Conservation (phyloP, 2,888 invertebrate species). For the Drosophila longiperda region DNA sequence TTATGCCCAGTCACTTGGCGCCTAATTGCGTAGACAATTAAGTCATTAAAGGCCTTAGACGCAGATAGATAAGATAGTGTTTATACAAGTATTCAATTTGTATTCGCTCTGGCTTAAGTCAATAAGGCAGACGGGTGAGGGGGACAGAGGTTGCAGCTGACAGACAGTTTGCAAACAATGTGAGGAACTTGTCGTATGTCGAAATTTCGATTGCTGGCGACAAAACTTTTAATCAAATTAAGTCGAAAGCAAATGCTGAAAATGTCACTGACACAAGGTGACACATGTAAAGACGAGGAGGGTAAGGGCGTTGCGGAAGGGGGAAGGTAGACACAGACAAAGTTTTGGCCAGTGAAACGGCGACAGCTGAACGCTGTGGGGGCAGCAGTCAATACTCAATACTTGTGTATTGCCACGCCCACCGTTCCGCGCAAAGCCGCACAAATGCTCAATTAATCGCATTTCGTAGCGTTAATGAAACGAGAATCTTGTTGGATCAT, state of each 20-base stretch:
- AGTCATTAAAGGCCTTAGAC: constrained; percentile 55
- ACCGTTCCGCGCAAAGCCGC: constrained; percentile 39
- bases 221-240: constrained; percentile 79
- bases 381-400: constrained; percentile 49
- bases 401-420: constrained; percentile 21
- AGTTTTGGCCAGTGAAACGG: constrained; percentile 65
- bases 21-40: constrained; percentile 72
- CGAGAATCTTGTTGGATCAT: constrained; percentile 67
- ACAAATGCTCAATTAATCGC: constrained; percentile 80
- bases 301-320: background rate
- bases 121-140: background rate
- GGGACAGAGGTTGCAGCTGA: background rate
- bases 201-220: constrained; percentile 39
- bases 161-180: constrained; percentile 26
- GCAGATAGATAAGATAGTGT: constrained; percentile 20
- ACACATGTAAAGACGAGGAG: constrained; percentile 61
- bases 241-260: constrained; percentile 66
- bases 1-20: constrained; percentile 48
- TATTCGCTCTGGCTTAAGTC: constrained; percentile 40
- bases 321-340: constrained; percentile 22
- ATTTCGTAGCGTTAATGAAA: constrained; percentile 72
- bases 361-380: constrained; percentile 64
- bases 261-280: constrained; percentile 72
- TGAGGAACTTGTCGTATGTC: constrained; percentile 29
- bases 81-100: constrained; percentile 52